These are phyloP conservation scores for Ceramica pisi DNA, from an alignment of 2,888 invertebrate species.

Conservation along the genomic window DNA sequence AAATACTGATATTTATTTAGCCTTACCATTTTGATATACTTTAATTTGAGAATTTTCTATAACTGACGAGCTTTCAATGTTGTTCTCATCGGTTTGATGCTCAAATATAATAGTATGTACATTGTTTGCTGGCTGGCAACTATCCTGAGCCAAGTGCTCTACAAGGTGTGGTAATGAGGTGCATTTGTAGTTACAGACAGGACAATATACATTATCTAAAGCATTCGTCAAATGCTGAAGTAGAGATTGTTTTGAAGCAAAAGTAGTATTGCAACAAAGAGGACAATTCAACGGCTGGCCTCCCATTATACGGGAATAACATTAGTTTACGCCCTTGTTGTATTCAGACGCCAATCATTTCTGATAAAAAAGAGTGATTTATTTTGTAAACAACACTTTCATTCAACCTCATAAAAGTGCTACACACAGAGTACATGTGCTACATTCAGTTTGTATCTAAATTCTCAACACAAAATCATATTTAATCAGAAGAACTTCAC, in stretches of 20 bases:
- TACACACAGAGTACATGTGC: constrained; percentile 81
- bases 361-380: constrained; percentile 54
- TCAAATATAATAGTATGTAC: constrained; percentile 62
- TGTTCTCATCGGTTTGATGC: constrained; percentile 46
- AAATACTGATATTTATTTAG: background rate
- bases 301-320: constrained; percentile 84
- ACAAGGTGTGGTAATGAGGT: constrained; percentile 89
- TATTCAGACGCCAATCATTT: constrained; percentile 40
- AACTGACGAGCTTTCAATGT: constrained; percentile 42
- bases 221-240: constrained; percentile 88
- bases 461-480: constrained; percentile 81
- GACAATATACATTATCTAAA: constrained; percentile 90
- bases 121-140: constrained; percentile 70
- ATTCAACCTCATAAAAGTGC: constrained; percentile 69
- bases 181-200: constrained; percentile 90
- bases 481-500: constrained; percentile 88
- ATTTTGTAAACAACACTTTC: constrained; percentile 77
- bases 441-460: constrained; percentile 83
- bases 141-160: constrained; percentile 89
- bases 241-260: constrained; percentile 90
- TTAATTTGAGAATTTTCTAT: constrained; percentile 48
- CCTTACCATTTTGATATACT: constrained; percentile 67
- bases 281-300: constrained; percentile 90
- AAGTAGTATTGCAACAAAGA: constrained; percentile 92
- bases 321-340: constrained; percentile 44